Evolutionary conservation across 1,140 invertebrate genomes (phyloP), one percentile per base, ranked within the genome.

Genomic region (Zaprionus davidi): DNA sequence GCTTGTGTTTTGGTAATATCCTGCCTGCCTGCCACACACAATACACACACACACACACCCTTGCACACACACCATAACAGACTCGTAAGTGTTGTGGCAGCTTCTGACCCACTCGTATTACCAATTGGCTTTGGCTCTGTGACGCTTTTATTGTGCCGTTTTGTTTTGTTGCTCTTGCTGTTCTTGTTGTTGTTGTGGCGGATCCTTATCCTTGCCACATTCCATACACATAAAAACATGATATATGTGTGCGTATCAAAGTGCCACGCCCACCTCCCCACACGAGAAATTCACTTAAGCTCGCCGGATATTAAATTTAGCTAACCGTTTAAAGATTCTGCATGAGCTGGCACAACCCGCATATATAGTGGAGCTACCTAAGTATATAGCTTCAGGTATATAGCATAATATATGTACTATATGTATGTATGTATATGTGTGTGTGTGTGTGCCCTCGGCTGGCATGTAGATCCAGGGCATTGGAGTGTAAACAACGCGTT

Each of bases 301-400:
- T 59, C 5, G 56, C 59, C 59, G 69, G 69, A 71, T 71, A 71
- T 71, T 71, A 71, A 71, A 71, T 71, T 71, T 41, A 38, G 59
- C 38, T 64, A 62, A 55, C 41, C 69, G 69, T 71, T 71, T 71
- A 64, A 63, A 71, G 58, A 71, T 70, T 70, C 67, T 44, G 67
- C 46, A 58, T 70, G 57, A 57, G 17, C 60, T 49, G 56, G 36
- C 36, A 57, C 65, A 58, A 5, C n/a, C 41, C 26, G 31, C 36
- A 59, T 31, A 59, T 31, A 59, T 17, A 57, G 28, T 20, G 15
- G 26, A 7, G 20, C 58, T 57, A 9, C 1, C 17, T 34, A n/a
- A 36, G 11, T 20, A 22, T 20, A 20, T 11, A 49, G 3, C 7
- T 20, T 9, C 3, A 22, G 46, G 20, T 22, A 46, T 46, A 46